phyloP scores from a whole-genome alignment of 2,888 invertebrate species.

The Blomia tropicalis region DNA sequence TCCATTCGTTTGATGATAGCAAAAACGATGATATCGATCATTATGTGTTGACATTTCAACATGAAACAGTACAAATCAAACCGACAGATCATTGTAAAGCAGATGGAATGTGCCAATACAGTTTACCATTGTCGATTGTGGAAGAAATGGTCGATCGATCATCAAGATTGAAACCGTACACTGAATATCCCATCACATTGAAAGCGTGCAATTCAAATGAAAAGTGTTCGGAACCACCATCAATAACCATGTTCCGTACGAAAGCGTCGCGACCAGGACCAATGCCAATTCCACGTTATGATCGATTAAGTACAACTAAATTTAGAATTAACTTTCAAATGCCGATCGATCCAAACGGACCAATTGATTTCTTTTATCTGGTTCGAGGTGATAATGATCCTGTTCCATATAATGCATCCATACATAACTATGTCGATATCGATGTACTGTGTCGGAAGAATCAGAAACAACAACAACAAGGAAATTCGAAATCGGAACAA shows the following conservation, averaged over 20 bases:
- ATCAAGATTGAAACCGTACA: not conserved
- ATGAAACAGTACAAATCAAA: not conserved
- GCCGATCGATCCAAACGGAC: not conserved
- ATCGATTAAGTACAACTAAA: not conserved
- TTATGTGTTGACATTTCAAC: not conserved
- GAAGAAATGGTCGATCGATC: no score
- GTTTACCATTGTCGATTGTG: no score
- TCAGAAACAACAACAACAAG: no score
- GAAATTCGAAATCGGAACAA: not conserved
- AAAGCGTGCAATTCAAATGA: not conserved
- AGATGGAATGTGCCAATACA: not conserved
- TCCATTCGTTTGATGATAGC: not conserved
- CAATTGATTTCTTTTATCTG: not conserved
- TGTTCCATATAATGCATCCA: not conserved
- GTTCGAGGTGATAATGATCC: not conserved
- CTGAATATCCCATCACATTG: not conserved
- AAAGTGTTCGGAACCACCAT: not conserved
- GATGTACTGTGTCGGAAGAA: not conserved
- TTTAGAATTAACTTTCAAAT: not conserved
- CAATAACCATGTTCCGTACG: not conserved
- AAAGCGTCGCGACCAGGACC: not conserved
- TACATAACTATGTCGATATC: not conserved
- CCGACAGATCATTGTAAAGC: not conserved
- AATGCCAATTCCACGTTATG: not conserved
- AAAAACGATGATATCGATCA: not conserved